Conservation (phyloP, 2,888 invertebrate species). For the Atrina japonica region DNA sequence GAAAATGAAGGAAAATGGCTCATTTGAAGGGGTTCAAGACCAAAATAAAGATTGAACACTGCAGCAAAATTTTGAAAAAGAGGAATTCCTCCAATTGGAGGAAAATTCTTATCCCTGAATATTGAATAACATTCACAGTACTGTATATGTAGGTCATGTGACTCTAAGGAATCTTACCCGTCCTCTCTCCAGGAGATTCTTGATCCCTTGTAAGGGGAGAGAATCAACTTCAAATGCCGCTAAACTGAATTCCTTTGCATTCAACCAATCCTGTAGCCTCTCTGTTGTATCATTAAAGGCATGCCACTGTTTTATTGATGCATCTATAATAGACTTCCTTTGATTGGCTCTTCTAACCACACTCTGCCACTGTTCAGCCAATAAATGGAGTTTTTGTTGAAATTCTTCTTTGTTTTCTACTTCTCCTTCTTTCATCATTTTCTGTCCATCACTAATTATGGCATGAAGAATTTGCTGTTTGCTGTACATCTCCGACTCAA, state of each 20-base stretch:
- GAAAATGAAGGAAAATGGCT: too few species aligned
- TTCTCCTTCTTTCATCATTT: constrained; percentile 72
- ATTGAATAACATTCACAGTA: too few species aligned
- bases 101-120: too few species aligned
- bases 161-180: constrained; percentile 54
- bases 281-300: constrained; percentile 68
- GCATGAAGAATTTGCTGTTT: constrained; percentile 77
- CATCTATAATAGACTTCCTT: constrained; percentile 75
- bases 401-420: constrained; percentile 74
- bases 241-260: constrained; percentile 70
- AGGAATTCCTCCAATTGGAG: too few species aligned
- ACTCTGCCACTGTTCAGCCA: constrained; percentile 79
- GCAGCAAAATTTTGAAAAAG: too few species aligned
- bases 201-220: constrained; percentile 70
- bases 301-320: constrained; percentile 72
- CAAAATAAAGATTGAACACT: too few species aligned
- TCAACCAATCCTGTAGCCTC: constrained; percentile 70
- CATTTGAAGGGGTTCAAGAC: too few species aligned
- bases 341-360: constrained; percentile 73
- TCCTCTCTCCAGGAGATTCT: constrained; percentile 67
- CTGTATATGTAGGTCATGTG: too few species aligned
- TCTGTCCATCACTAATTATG: constrained; percentile 77
- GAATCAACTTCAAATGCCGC: constrained; percentile 66
- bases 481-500: constrained; percentile 75
- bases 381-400: constrained; percentile 72